phyloP scores from a whole-genome alignment of 2,113 vertebrate species.

The Kryptolebias marmoratus region DNA sequence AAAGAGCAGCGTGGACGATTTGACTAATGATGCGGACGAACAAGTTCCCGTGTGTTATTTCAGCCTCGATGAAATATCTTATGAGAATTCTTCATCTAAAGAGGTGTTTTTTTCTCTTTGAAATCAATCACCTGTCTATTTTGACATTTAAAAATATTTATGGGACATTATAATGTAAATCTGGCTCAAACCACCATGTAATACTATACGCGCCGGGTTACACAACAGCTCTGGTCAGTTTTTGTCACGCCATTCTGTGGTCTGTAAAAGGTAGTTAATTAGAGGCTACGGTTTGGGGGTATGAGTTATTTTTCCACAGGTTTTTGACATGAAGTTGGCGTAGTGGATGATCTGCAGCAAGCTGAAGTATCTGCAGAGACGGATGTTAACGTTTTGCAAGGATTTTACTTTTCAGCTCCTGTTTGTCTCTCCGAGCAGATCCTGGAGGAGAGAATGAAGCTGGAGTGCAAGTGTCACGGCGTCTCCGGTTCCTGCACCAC shows the following conservation, averaged over 20 bases:
- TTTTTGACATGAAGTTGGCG: slow-evolving; percentile 78
- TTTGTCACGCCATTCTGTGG: slow-evolving; percentile 70
- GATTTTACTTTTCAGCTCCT: background rate
- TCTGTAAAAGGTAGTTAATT: slow-evolving; percentile 79
- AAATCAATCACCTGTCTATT: slow-evolving; percentile 62
- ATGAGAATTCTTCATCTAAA: background rate
- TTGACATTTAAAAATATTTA: slow-evolving; percentile 63
- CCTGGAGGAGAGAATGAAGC: slow-evolving; percentile 93
- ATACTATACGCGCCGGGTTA: slow-evolving; percentile 67
- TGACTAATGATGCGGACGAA: slow-evolving; percentile 4
- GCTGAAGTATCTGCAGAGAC: slow-evolving; percentile 50
- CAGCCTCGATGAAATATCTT: slow-evolving; percentile 4
- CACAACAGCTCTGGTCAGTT: slow-evolving; percentile 73
- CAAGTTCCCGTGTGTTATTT: slow-evolving; percentile 12
- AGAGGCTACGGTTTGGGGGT: slow-evolving; percentile 70
- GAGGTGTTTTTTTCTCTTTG: background rate
- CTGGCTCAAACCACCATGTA: slow-evolving; percentile 66
- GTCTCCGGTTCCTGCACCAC: slow-evolving; percentile 98
- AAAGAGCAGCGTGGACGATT: slow-evolving; percentile 10
- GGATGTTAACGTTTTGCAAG: slow-evolving; percentile 16
- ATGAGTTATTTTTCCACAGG: slow-evolving; percentile 62
- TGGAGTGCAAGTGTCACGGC: slow-evolving; percentile 97
- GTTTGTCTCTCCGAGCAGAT: slow-evolving; percentile 76
- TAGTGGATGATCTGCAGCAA: slow-evolving; percentile 31
- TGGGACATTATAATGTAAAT: slow-evolving; percentile 65